Percentiles rank a stretch among this genome's conserved stretches.
Evolutionary conservation across 2,888 invertebrate species (phyloP).

Genomic region (Stramonita haemastoma): DNA sequence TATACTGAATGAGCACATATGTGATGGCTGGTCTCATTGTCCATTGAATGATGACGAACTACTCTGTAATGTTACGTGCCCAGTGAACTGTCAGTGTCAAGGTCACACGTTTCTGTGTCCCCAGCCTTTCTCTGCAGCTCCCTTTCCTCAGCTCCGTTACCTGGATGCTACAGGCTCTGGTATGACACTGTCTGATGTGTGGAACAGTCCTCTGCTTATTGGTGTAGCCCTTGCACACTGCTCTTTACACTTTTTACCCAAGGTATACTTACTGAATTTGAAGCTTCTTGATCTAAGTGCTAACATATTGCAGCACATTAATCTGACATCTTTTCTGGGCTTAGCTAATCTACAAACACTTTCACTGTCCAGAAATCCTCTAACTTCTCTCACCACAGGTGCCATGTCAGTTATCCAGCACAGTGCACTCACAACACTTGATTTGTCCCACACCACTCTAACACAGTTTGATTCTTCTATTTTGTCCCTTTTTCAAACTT

Average conservation of each 20-base stretch:
- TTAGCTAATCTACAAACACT: background rate
- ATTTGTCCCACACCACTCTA: background rate
- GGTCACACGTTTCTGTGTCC: background rate
- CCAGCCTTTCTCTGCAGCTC: background rate
- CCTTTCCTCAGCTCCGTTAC: background rate
- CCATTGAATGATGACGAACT: background rate
- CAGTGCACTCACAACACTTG: background rate
- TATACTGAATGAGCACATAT: background rate
- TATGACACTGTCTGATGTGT: background rate
- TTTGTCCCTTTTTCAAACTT: background rate
- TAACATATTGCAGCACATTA: background rate
- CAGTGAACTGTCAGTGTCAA: background rate
- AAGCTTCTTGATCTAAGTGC: background rate
- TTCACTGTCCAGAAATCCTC: background rate
- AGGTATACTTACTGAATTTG: background rate
- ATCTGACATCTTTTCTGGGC: background rate
- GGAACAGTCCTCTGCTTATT: background rate
- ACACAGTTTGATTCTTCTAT: background rate
- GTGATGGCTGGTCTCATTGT: conserved; percentile 6
- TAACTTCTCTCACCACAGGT: background rate
- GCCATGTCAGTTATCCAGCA: background rate
- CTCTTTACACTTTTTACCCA: background rate
- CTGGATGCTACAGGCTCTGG: background rate
- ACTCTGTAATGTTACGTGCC: background rate
- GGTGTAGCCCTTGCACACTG: background rate